Percentiles rank a stretch among this genome's conserved stretches.
These are phyloP conservation scores for Poecilus cupreus DNA, from an alignment of 2,888 invertebrate species.

Conservation along the genomic window DNA sequence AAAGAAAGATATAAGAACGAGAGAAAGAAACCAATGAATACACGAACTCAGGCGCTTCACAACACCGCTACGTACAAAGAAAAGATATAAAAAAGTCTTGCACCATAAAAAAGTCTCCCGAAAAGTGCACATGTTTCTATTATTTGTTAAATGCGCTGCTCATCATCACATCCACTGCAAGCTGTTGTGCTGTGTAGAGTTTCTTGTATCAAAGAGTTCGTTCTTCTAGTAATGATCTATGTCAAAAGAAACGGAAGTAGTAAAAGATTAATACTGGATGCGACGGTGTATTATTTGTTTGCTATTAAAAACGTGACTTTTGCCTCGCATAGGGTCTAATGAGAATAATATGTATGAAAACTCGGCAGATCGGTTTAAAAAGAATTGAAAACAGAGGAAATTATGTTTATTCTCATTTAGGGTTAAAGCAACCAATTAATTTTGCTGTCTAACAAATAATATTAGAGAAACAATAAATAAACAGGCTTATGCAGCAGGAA, in stretches of 20 bases:
- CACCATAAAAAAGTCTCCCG: conserved; percentile 45
- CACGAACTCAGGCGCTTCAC: conserved; percentile 22
- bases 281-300: conserved; percentile 18
- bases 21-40: conserved; percentile 52
- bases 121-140: conserved; percentile 54
- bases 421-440: no score
- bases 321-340: neutral
- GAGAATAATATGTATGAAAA: neutral
- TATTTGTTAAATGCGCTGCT: conserved; percentile 49
- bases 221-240: conserved; percentile 20
- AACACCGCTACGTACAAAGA: conserved; percentile 39
- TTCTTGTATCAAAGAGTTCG: conserved; percentile 41
- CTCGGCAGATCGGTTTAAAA: no score
- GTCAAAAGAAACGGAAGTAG: conserved; percentile 13
- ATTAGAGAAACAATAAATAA: no score
- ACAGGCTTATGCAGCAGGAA: no score
- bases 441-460: no score
- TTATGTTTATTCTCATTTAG: no score
- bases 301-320: neutral
- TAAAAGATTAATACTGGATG: conserved; percentile 27
- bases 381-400: no score
- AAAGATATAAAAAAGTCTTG: conserved; percentile 47
- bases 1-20: conserved; percentile 60
- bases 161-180: conserved; percentile 32
- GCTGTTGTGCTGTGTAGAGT: neutral